A percentile compares a stretch with the other conserved stretches of the same genome.
Conservation (phyloP, 1,140 invertebrate species). For the Bradysia coprophila region DNA sequence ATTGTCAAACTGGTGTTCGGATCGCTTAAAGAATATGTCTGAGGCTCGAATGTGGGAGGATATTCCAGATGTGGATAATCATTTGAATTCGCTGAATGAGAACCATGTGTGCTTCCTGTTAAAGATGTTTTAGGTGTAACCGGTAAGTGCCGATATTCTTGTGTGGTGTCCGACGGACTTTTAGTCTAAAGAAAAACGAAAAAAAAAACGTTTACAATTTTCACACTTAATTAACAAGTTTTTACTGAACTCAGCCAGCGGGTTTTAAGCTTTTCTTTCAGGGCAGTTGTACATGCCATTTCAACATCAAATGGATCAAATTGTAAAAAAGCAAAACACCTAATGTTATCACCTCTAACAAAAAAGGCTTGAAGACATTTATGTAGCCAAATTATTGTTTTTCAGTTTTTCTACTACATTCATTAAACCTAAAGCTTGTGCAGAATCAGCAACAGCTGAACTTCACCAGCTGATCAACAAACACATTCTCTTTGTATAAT, state of each 20-base stretch:
- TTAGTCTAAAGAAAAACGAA: not conserved
- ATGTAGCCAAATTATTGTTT: too few species aligned
- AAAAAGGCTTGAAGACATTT: too few species aligned
- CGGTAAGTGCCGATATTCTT: constrained; percentile 20
- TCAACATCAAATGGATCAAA: too few species aligned
- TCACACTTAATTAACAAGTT: too few species aligned
- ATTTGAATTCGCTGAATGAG: constrained; percentile 17
- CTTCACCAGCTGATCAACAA: too few species aligned
- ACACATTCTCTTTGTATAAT: too few species aligned
- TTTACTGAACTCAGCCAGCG: not conserved
- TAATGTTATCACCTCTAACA: too few species aligned
- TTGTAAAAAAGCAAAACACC: too few species aligned
- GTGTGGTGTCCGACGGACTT: constrained; percentile 14
- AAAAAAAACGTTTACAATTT: not conserved
- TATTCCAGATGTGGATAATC: constrained; percentile 62
- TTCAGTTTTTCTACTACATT: too few species aligned
- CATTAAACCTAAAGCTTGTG: too few species aligned
- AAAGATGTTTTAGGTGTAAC: constrained; percentile 24
- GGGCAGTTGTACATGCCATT: not conserved
- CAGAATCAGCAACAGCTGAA: too few species aligned
- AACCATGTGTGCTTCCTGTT: constrained; percentile 16
- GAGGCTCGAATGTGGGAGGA: constrained; percentile 63
- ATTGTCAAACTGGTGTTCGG: constrained; percentile 26
- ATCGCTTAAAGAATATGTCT: constrained; percentile 52
- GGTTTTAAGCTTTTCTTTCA: not conserved